These are phyloP conservation scores for Cantharis rufa DNA, from an alignment of 2,888 invertebrate species.

Conservation along the genomic window DNA sequence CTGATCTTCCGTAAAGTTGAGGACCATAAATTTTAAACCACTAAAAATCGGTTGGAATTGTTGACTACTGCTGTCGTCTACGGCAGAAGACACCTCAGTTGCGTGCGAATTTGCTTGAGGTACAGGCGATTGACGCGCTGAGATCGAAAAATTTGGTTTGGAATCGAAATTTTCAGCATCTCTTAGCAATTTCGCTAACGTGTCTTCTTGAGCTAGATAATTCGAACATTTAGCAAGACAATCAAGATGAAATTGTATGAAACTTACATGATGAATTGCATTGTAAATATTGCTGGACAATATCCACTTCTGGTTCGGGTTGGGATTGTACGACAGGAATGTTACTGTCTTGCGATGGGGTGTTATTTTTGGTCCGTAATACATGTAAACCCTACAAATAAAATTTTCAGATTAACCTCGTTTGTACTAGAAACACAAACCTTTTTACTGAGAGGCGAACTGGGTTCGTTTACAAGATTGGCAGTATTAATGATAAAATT, in stretches of 20 bases:
- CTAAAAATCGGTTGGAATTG: slow-evolving; percentile 33
- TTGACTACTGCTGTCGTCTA: slow-evolving; percentile 16
- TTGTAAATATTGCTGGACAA: slow-evolving; percentile 45
- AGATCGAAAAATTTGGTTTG: slow-evolving; percentile 7
- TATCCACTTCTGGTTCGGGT: slow-evolving; percentile 38
- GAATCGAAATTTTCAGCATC: slow-evolving; percentile 20
- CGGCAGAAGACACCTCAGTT: slow-evolving; percentile 8
- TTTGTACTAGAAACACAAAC: slow-evolving; percentile 32
- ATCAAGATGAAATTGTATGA: not conserved
- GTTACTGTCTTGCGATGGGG: slow-evolving; percentile 15
- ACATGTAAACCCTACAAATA: slow-evolving; percentile 48
- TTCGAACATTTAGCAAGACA: not conserved
- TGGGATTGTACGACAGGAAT: slow-evolving; percentile 4
- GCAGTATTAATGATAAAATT: slow-evolving; percentile 42
- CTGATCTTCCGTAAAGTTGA: slow-evolving; percentile 56
- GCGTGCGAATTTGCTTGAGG: not conserved
- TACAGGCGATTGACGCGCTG: not conserved
- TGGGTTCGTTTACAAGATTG: slow-evolving; percentile 32
- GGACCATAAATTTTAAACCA: slow-evolving; percentile 50
- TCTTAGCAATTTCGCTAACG: slow-evolving; percentile 42
- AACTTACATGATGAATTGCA: slow-evolving; percentile 27
- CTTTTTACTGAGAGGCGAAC: slow-evolving; percentile 66
- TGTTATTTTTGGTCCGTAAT: slow-evolving; percentile 39
- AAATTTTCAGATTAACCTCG: not conserved
- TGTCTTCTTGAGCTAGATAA: slow-evolving; percentile 41